Conservation (phyloP, 2,113 vertebrate species). For the Clarias gariepinus region DNA sequence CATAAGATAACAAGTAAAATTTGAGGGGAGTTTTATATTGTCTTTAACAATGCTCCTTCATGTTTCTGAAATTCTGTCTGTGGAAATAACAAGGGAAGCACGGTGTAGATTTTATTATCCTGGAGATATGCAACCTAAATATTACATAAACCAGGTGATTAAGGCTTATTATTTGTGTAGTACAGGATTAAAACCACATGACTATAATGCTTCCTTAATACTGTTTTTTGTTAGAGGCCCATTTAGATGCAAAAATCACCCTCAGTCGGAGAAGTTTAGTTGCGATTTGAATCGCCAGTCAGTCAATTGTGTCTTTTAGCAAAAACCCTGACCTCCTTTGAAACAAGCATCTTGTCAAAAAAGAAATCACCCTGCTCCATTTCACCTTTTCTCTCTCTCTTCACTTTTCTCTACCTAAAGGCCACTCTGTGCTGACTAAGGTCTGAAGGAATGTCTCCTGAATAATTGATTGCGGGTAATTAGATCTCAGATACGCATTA, state of each 20-base stretch:
- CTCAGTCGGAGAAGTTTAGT: neutral
- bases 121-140: neutral
- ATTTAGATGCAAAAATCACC: constrained; percentile 7
- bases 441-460: constrained; percentile 59
- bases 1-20: neutral
- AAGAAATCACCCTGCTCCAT: neutral
- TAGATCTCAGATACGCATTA: constrained; percentile 64
- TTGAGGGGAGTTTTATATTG: neutral
- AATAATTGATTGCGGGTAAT: constrained; percentile 73
- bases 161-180: constrained; percentile 18
- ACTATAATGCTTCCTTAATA: neutral
- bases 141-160: constrained; percentile 16
- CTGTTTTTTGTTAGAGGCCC: neutral
- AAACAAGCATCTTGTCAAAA: neutral
- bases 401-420: constrained; percentile 13
- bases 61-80: neutral
- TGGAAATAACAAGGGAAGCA: neutral
- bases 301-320: neutral
- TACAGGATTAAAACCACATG: constrained; percentile 18
- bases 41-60: neutral
- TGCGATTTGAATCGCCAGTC: neutral
- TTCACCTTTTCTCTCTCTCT: neutral
- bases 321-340: neutral
- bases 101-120: neutral
- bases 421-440: constrained; percentile 49